A percentile compares a stretch with the other conserved stretches of the same genome.
These are phyloP conservation scores for Steinernema feltiae DNA, from an alignment of 1,140 invertebrate genomes.

Conservation along the genomic window DNA sequence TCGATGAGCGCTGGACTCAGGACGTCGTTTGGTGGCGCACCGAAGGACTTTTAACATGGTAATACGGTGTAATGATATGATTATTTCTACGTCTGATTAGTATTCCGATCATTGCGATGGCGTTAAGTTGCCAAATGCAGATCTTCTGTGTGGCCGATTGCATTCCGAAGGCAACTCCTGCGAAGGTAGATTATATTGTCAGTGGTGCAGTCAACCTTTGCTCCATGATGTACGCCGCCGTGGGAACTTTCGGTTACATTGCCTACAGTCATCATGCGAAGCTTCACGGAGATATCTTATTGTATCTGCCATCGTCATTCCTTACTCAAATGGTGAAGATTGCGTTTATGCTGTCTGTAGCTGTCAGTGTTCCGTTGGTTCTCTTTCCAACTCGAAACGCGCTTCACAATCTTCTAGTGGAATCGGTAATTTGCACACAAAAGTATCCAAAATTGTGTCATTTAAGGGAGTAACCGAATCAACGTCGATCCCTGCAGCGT, in stretches of 20 bases:
- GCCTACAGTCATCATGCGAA: slow-evolving; percentile 69
- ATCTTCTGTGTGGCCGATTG: slow-evolving; percentile 89
- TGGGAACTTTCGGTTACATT: slow-evolving; percentile 90
- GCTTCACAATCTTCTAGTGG: slow-evolving; percentile 81
- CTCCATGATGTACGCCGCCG: slow-evolving; percentile 67
- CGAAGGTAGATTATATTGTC: slow-evolving; percentile 80
- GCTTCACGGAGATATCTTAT: slow-evolving; percentile 75
- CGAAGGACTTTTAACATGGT: slow-evolving; percentile 39
- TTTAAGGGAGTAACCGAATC: no score
- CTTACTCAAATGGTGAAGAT: slow-evolving; percentile 80
- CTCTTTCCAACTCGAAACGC: slow-evolving; percentile 91
- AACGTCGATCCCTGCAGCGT: slow-evolving; percentile 34
- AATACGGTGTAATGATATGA: neutral
- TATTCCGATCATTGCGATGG: slow-evolving; percentile 89
- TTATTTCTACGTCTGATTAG: slow-evolving; percentile 55
- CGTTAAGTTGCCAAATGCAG: slow-evolving; percentile 90
- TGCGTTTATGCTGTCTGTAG: slow-evolving; percentile 85
- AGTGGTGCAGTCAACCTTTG: slow-evolving; percentile 83
- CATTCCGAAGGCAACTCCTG: slow-evolving; percentile 75
- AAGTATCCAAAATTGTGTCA: slow-evolving; percentile 59
- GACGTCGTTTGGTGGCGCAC: slow-evolving; percentile 40
- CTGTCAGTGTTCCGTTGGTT: slow-evolving; percentile 88
- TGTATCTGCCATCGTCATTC: slow-evolving; percentile 73
- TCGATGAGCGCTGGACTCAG: slow-evolving; percentile 36
- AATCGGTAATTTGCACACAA: slow-evolving; percentile 66